A percentile compares a stretch with the other conserved stretches of the same genome.
phyloP scores from a whole-genome alignment of 2,888 invertebrate genomes.

The Timema cristinae region DNA sequence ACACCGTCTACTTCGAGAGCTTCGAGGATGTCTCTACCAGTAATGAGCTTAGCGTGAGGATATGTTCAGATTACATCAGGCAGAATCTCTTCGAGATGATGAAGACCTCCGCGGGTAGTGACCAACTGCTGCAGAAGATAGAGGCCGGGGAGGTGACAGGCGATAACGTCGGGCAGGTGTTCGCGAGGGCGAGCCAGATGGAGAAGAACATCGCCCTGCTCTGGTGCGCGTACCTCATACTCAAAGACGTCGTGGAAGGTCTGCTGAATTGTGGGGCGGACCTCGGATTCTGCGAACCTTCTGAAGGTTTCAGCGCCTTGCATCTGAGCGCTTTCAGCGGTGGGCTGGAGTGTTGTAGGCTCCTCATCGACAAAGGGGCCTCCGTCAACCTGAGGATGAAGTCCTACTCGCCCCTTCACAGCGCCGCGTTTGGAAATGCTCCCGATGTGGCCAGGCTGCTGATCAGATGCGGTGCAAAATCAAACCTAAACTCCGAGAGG shows the following conservation, averaged over 20 bases:
- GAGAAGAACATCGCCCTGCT: slow-evolving; percentile 69
- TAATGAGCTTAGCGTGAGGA: slow-evolving; percentile 43
- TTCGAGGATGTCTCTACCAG: slow-evolving; percentile 52
- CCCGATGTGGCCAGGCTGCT: slow-evolving; percentile 74
- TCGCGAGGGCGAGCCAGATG: slow-evolving; percentile 56
- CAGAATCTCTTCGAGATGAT: slow-evolving; percentile 72
- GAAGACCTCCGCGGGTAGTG: slow-evolving; percentile 61
- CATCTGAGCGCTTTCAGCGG: slow-evolving; percentile 77
- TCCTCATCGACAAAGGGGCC: slow-evolving; percentile 62
- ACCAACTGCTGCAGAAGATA: slow-evolving; percentile 67
- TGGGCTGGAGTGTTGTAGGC: slow-evolving; percentile 65
- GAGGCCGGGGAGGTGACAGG: slow-evolving; percentile 62
- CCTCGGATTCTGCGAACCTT: slow-evolving; percentile 63
- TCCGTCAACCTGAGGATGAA: slow-evolving; percentile 66
- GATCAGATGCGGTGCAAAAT: slow-evolving; percentile 65
- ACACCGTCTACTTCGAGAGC: slow-evolving; percentile 76
- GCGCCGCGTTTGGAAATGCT: slow-evolving; percentile 85
- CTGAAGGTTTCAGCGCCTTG: slow-evolving; percentile 63
- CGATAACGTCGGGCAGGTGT: slow-evolving; percentile 52
- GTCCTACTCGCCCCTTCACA: slow-evolving; percentile 79
- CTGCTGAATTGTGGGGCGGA: slow-evolving; percentile 67
- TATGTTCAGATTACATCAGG: slow-evolving; percentile 60
- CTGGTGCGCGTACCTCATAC: slow-evolving; percentile 70
- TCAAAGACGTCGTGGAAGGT: slow-evolving; percentile 60
- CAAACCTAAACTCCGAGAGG: slow-evolving; percentile 44